These are phyloP conservation scores for Hylaea fasciaria DNA, from an alignment of 2,888 invertebrate species.

Conservation along the genomic window DNA sequence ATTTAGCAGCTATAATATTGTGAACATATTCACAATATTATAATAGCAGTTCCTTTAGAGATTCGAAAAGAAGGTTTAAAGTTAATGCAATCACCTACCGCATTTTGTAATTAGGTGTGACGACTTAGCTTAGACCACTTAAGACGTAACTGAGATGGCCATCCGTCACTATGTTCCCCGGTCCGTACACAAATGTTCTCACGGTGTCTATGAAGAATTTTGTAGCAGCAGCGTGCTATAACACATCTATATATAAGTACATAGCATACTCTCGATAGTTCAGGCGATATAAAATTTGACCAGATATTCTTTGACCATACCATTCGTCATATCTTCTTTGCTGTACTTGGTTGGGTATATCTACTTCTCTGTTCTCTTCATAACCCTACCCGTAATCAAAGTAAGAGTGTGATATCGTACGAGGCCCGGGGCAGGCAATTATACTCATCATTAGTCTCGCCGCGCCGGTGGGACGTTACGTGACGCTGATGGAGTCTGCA, in stretches of 20 bases:
- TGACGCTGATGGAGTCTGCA: conserved; percentile 16
- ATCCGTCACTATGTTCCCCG: background rate
- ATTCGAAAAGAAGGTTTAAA: background rate
- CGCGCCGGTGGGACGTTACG: conserved; percentile 25
- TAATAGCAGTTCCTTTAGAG: background rate
- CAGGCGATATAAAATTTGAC: no score
- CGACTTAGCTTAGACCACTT: conserved; percentile 7
- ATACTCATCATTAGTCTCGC: conserved; percentile 19
- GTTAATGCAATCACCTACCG: conserved; percentile 17
- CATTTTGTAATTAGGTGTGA: conserved; percentile 6
- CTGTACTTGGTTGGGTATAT: background rate
- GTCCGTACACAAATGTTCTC: no score
- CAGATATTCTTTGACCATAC: no score
- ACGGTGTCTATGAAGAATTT: background rate
- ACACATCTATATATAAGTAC: no score
- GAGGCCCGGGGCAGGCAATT: conserved; percentile 13
- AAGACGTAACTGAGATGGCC: background rate
- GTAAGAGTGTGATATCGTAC: conserved; percentile 9
- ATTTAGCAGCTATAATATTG: no score
- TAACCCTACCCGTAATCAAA: conserved; percentile 3
- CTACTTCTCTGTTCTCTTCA: background rate
- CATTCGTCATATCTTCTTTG: no score
- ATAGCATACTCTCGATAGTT: no score
- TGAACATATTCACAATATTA: no score
- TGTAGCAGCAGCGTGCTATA: background rate